These are phyloP conservation scores for Petrocephalus schoutedeni DNA, from an alignment of 2,797 vertebrate genomes.

Conservation along the genomic window DNA sequence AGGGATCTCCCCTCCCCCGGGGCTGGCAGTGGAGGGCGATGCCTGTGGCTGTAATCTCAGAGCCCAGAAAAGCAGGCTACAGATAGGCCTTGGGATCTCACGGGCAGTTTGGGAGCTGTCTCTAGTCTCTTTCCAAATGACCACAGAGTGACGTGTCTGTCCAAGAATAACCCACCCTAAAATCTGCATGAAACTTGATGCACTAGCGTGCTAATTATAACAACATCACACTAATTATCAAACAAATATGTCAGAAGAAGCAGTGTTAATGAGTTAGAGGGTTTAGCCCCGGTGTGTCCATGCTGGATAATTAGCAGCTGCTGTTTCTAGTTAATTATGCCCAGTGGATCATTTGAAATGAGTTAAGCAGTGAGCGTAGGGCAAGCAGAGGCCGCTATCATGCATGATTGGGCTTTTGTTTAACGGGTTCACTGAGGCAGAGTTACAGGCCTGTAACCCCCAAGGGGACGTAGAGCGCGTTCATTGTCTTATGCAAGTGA, in stretches of 20 bases:
- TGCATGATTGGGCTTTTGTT: neutral
- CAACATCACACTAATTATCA: neutral
- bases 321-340: neutral
- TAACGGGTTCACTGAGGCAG: neutral
- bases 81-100: neutral
- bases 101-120: neutral
- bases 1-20: neutral
- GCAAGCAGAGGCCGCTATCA: neutral
- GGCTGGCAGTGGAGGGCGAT: neutral
- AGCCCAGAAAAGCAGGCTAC: neutral
- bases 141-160: neutral
- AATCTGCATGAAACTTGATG: neutral
- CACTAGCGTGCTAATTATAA: neutral
- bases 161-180: neutral
- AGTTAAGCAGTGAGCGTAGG: neutral
- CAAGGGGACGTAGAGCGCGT: neutral
- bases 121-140: neutral
- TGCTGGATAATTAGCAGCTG: neutral
- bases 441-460: neutral
- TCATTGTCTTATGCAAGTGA: neutral
- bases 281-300: neutral
- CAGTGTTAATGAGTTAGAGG: neutral
- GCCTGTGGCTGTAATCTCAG: neutral
- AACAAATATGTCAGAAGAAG: neutral
- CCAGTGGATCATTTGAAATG: neutral